Evolutionary conservation across 2,888 invertebrate genomes (phyloP).

Genomic region (Acanthosepion pharaonis): DNA sequence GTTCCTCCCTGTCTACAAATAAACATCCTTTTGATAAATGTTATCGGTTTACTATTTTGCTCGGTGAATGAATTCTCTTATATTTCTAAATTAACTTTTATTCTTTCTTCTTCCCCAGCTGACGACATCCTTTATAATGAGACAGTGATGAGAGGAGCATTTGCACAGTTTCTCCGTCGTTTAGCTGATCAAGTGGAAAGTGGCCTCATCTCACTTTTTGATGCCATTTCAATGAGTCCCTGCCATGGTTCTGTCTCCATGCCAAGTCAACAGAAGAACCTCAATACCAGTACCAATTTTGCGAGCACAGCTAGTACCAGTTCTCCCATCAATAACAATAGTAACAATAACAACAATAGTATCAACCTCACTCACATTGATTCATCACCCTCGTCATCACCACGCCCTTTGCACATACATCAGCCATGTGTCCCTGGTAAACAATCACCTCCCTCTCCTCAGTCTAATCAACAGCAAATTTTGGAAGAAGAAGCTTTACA

Average conservation of each 20-base stretch:
- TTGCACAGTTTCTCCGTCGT: slow-evolving; percentile 35
- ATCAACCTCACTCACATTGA: slow-evolving; percentile 8
- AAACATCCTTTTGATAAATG: no score
- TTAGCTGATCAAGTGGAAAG: slow-evolving; percentile 38
- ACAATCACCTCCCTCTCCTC: not conserved
- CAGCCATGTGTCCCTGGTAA: not conserved
- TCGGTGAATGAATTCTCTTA: no score
- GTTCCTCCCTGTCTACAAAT: no score
- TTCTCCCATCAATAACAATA: not conserved
- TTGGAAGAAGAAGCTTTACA: not conserved
- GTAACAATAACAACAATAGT: not conserved
- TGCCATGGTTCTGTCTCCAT: not conserved
- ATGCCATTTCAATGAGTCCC: not conserved
- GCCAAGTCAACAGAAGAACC: not conserved
- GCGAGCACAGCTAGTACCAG: not conserved
- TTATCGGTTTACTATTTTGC: no score
- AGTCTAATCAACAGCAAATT: not conserved
- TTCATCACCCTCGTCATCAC: not conserved
- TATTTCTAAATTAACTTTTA: not conserved
- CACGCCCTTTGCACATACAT: not conserved
- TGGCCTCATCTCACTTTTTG: slow-evolving; percentile 44
- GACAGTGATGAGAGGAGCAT: slow-evolving; percentile 40
- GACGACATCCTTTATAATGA: slow-evolving; percentile 38
- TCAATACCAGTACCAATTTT: not conserved
- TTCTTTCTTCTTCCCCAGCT: not conserved